Percentiles rank a stretch among this genome's conserved stretches.
phyloP scores from a whole-genome alignment of 1,140 invertebrate species.

The Telenomus remus region DNA sequence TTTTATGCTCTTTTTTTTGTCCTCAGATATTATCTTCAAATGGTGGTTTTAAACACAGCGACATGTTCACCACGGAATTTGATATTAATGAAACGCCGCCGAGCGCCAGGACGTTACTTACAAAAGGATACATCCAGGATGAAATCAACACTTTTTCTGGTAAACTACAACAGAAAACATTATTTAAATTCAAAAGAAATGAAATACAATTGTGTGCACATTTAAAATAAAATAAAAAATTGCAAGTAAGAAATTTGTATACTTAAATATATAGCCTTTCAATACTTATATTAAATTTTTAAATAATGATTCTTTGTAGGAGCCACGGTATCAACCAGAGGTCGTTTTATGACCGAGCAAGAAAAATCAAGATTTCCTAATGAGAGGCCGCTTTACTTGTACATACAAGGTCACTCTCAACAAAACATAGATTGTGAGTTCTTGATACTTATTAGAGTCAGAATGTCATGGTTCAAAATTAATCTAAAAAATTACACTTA shows the following conservation, averaged over 20 bases:
- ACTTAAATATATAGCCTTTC: too few species aligned
- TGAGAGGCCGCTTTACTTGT: conserved; percentile 79
- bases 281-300: too few species aligned
- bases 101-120: conserved; percentile 79
- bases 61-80: conserved; percentile 78
- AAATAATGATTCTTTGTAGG: conserved; percentile 67
- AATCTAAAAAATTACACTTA: conserved; percentile 1
- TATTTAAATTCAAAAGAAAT: too few species aligned
- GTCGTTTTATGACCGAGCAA: conserved; percentile 78
- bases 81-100: conserved; percentile 81
- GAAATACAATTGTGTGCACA: too few species aligned
- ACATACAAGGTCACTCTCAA: conserved; percentile 79
- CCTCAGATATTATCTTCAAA: conserved; percentile 64
- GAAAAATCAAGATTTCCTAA: conserved; percentile 76
- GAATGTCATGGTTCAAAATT: neutral
- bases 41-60: conserved; percentile 70
- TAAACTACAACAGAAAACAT: too few species aligned
- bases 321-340: conserved; percentile 80
- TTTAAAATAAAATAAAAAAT: too few species aligned
- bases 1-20: neutral
- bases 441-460: conserved; percentile 10
- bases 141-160: conserved; percentile 77
- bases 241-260: too few species aligned
- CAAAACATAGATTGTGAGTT: conserved; percentile 79
- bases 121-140: conserved; percentile 79